Evolutionary conservation across 2,888 invertebrate species (phyloP).

Genomic region (Heliothis peltigera): DNA sequence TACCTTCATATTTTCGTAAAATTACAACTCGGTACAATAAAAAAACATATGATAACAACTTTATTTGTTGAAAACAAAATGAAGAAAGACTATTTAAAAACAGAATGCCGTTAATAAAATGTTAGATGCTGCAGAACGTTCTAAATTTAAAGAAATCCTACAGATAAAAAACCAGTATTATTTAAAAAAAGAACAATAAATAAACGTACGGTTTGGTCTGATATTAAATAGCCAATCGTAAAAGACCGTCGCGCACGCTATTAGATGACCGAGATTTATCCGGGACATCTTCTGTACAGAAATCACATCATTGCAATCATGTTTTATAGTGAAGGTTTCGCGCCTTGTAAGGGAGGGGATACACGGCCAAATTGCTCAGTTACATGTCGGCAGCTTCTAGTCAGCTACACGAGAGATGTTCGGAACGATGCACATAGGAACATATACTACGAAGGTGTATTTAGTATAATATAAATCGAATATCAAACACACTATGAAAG

Average conservation of each 20-base stretch:
- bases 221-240: slow-evolving; percentile 50
- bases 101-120: too few species aligned
- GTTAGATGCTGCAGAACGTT: too few species aligned
- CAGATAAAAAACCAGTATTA: neutral
- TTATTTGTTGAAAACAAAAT: too few species aligned
- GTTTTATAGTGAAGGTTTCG: slow-evolving; percentile 55
- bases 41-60: too few species aligned
- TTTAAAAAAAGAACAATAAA: slow-evolving; percentile 31
- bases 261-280: slow-evolving; percentile 49
- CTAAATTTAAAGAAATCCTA: neutral
- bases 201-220: slow-evolving; percentile 31
- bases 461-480: slow-evolving; percentile 1
- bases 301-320: slow-evolving; percentile 52
- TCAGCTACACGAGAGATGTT: slow-evolving; percentile 9
- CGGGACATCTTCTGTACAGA: slow-evolving; percentile 31
- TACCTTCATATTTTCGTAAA: too few species aligned
- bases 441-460: neutral
- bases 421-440: neutral
- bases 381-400: slow-evolving; percentile 15
- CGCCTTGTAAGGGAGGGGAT: slow-evolving; percentile 44
- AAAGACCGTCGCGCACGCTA: slow-evolving; percentile 25
- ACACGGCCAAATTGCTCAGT: slow-evolving; percentile 39
- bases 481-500: neutral
- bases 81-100: too few species aligned
- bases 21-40: too few species aligned